Conservation (phyloP, 2,797 vertebrate genomes). For the Helicolenus hilgendorfi region DNA sequence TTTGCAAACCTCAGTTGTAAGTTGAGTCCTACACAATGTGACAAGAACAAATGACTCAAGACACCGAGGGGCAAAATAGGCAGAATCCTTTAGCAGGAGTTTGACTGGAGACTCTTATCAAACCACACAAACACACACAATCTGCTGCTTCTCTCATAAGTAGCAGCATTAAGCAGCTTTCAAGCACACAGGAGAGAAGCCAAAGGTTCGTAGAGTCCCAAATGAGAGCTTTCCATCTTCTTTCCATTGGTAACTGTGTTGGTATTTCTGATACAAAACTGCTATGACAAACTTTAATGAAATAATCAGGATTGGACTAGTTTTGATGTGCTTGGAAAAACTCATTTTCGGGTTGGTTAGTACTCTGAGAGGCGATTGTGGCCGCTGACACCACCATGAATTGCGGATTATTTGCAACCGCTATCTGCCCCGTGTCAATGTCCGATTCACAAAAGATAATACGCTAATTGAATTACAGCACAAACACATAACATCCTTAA, state of each 20-base stretch:
- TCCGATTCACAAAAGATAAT: no score
- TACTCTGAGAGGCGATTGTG: no score
- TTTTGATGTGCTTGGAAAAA: no score
- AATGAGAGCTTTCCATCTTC: not conserved
- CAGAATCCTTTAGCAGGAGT: not conserved
- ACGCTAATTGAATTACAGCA: no score
- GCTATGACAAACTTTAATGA: not conserved
- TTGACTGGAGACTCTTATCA: not conserved
- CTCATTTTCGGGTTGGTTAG: no score
- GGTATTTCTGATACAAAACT: not conserved
- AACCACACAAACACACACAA: not conserved
- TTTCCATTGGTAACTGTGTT: not conserved
- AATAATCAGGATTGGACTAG: not conserved
- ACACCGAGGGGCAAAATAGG: not conserved
- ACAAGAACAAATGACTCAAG: constrained; percentile 17
- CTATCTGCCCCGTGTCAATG: no score
- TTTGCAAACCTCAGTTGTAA: not conserved
- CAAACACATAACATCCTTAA: no score
- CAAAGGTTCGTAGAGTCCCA: not conserved
- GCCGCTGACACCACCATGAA: no score
- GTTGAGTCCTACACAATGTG: not conserved
- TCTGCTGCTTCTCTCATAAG: not conserved
- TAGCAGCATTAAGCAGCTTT: not conserved
- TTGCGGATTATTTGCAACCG: no score
- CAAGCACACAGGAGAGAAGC: not conserved